A percentile compares a stretch with the other conserved stretches of the same genome.
These are phyloP conservation scores for Bombus terrestris DNA, from an alignment of 1,140 invertebrate species.

Conservation along the genomic window DNA sequence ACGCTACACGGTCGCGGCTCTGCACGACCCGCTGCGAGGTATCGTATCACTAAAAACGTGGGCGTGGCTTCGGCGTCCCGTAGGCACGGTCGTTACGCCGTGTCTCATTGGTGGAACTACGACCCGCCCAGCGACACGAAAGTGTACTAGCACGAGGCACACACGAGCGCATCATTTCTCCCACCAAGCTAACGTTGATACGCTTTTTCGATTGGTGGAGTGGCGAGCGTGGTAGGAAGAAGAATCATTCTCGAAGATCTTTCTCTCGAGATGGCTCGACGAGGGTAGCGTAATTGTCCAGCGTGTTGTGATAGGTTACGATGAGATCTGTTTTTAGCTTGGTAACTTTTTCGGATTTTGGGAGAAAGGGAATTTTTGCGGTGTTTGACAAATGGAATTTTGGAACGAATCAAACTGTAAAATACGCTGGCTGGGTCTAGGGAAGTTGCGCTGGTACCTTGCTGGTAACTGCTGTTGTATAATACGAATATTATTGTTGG, in stretches of 20 bases:
- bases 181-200: background rate
- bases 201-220: conserved; percentile 50
- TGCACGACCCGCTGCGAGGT: background rate
- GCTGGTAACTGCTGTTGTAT: too few relatives aligned
- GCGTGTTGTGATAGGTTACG: conserved; percentile 25
- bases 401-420: too few relatives aligned
- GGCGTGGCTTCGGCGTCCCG: conserved; percentile 12
- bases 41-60: conserved; percentile 1
- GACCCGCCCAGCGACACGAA: conserved; percentile 41
- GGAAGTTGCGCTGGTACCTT: too few relatives aligned
- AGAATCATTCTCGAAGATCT: conserved; percentile 46
- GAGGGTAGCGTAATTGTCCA: conserved; percentile 11
- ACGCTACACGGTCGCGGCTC: conserved; percentile 2
- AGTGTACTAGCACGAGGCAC: conserved; percentile 43
- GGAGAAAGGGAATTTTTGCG: background rate
- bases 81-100: background rate
- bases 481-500: too few relatives aligned
- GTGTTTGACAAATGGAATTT: background rate
- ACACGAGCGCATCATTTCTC: conserved; percentile 30
- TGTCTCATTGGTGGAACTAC: conserved; percentile 42
- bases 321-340: background rate
- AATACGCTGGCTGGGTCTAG: too few relatives aligned
- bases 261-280: conserved; percentile 10
- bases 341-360: background rate
- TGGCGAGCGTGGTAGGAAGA: background rate